Conservation (phyloP, 2,888 invertebrate genomes). For the Eilema griseolum region DNA sequence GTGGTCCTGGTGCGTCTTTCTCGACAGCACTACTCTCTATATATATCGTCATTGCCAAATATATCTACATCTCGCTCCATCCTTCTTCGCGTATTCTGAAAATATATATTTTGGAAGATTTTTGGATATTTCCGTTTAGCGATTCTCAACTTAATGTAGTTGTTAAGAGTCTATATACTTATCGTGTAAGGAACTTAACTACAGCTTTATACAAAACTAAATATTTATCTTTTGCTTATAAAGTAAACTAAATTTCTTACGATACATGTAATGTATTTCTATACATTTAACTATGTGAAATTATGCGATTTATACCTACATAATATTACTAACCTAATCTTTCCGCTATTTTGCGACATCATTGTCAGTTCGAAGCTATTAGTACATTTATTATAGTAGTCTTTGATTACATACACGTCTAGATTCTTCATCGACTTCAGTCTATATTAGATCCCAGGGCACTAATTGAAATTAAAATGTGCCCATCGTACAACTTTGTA, state of each 20-base stretch:
- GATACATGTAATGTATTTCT: constrained; percentile 68
- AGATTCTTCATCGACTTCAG: not conserved
- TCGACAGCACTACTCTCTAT: constrained; percentile 47
- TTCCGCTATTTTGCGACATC: constrained; percentile 56
- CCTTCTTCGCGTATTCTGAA: constrained; percentile 69
- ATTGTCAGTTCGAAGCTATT: constrained; percentile 50
- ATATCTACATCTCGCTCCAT: constrained; percentile 59
- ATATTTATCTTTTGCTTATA: constrained; percentile 67
- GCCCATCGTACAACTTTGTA: too few relatives aligned
- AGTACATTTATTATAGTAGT: constrained; percentile 52
- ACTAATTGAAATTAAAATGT: too few relatives aligned
- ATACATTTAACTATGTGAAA: constrained; percentile 54
- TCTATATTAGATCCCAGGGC: not conserved
- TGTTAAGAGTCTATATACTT: constrained; percentile 63
- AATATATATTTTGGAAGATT: constrained; percentile 79
- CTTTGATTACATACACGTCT: constrained; percentile 35
- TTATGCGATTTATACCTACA: constrained; percentile 57
- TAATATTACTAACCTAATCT: constrained; percentile 28
- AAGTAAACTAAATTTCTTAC: constrained; percentile 68
- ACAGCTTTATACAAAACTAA: constrained; percentile 66
- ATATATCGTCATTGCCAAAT: constrained; percentile 36
- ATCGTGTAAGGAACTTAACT: constrained; percentile 63
- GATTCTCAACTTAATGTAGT: constrained; percentile 70
- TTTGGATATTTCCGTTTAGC: constrained; percentile 81
- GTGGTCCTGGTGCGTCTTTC: constrained; percentile 32